These are phyloP conservation scores for Smittia aterrima DNA, from an alignment of 2,888 invertebrate species.

Conservation along the genomic window DNA sequence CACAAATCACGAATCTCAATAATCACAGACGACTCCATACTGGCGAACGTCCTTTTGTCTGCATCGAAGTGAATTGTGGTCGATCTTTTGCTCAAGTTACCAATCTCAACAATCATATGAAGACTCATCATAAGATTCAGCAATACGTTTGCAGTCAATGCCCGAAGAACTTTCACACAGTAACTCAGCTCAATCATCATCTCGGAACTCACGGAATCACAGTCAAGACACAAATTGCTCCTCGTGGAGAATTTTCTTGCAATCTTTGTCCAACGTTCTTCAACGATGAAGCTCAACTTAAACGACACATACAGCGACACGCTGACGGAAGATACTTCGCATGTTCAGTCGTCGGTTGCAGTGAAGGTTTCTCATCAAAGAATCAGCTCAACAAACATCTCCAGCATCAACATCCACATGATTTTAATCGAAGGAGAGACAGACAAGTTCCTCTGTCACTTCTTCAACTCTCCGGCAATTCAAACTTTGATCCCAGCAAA, in stretches of 20 bases:
- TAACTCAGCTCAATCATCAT: constrained; percentile 54
- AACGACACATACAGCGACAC: constrained; percentile 54
- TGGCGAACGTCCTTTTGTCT: constrained; percentile 52
- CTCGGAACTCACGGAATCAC: constrained; percentile 54
- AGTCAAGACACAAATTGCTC: constrained; percentile 53
- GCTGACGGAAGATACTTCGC: constrained; percentile 54
- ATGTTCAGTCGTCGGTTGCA: constrained; percentile 53
- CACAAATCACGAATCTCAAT: constrained; percentile 54
- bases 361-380: constrained; percentile 54
- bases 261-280: constrained; percentile 54
- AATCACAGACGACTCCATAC: constrained; percentile 54
- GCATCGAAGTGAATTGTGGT: constrained; percentile 54
- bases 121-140: constrained; percentile 55
- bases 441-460: constrained; percentile 28
- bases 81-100: constrained; percentile 55
- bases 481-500: neutral
- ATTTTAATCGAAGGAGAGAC: constrained; percentile 8
- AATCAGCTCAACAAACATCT: constrained; percentile 54
- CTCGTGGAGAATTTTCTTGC: constrained; percentile 54
- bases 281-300: constrained; percentile 53
- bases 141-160: constrained; percentile 55
- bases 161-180: constrained; percentile 54
- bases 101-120: constrained; percentile 55
- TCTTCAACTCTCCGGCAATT: constrained; percentile 4
- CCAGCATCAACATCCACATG: constrained; percentile 51